Evolutionary conservation across 2,797 vertebrate species (phyloP).

Genomic region (Valencia hispanica): DNA sequence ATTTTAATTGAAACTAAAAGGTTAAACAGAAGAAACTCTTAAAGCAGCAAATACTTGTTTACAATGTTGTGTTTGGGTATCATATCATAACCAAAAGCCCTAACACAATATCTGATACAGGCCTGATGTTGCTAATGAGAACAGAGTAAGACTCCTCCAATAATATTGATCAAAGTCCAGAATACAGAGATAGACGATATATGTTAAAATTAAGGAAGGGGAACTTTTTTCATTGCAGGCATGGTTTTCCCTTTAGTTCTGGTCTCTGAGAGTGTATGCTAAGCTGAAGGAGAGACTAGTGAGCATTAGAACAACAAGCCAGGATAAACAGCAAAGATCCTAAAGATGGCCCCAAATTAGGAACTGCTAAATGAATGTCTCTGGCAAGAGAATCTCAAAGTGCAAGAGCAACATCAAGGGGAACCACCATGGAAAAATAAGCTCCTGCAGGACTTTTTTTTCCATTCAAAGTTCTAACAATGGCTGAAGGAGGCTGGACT

Average conservation of each 20-base stretch:
- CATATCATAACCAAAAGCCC: too few species aligned
- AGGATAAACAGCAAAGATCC: background rate
- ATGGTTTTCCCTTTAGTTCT: background rate
- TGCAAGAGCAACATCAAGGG: background rate
- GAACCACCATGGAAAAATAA: background rate
- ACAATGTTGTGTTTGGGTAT: too few species aligned
- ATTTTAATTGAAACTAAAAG: too few species aligned
- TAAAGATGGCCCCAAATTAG: background rate
- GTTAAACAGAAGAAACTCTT: too few species aligned
- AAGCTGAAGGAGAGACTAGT: background rate
- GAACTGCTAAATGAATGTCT: background rate
- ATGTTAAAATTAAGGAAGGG: background rate
- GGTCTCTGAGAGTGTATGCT: background rate
- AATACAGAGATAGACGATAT: background rate
- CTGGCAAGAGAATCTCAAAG: background rate
- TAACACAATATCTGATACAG: too few species aligned
- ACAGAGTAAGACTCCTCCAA: background rate
- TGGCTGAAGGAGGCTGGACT: background rate
- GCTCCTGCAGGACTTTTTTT: background rate
- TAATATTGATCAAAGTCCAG: background rate
- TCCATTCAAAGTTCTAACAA: background rate
- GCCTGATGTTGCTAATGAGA: background rate
- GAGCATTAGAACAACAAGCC: too few species aligned
- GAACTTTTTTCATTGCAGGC: background rate
- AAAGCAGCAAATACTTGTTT: too few species aligned